A percentile compares a stretch with the other conserved stretches of the same genome.
phyloP scores from a whole-genome alignment of 2,888 invertebrate genomes.

The Eupsilia transversa region DNA sequence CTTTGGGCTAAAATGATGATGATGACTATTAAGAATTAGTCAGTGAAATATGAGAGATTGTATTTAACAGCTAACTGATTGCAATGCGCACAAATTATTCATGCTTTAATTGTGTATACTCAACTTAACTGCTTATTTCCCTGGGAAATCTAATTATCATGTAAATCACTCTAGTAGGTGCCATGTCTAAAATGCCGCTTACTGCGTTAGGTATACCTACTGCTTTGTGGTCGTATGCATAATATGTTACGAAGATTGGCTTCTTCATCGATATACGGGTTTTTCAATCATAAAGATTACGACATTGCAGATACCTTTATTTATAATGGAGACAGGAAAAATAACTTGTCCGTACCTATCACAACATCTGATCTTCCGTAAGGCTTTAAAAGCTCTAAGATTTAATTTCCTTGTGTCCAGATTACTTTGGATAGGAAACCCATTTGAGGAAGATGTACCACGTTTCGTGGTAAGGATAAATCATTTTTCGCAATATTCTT shows the following conservation, averaged over 20 bases:
- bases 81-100: not conserved
- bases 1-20: no score
- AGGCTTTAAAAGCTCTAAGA: not conserved
- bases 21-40: not conserved
- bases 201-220: not conserved
- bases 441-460: slow-evolving; percentile 1
- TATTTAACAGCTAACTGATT: slow-evolving; percentile 1
- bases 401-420: slow-evolving; percentile 1
- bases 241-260: not conserved
- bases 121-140: slow-evolving; percentile 11
- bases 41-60: not conserved
- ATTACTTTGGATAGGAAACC: not conserved
- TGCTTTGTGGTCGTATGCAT: not conserved
- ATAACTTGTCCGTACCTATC: not conserved
- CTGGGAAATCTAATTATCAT: slow-evolving; percentile 1
- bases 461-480: slow-evolving; percentile 1
- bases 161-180: not conserved
- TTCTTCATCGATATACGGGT: not conserved
- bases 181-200: slow-evolving; percentile 3
- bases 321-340: not conserved
- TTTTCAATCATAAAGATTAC: slow-evolving; percentile 10
- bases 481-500: not conserved
- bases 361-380: not conserved
- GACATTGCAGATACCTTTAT: not conserved
- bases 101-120: not conserved